Base-by-base conservation (phyloP, 2,113 vertebrate genomes). In the Ammodytes dubius region DNA sequence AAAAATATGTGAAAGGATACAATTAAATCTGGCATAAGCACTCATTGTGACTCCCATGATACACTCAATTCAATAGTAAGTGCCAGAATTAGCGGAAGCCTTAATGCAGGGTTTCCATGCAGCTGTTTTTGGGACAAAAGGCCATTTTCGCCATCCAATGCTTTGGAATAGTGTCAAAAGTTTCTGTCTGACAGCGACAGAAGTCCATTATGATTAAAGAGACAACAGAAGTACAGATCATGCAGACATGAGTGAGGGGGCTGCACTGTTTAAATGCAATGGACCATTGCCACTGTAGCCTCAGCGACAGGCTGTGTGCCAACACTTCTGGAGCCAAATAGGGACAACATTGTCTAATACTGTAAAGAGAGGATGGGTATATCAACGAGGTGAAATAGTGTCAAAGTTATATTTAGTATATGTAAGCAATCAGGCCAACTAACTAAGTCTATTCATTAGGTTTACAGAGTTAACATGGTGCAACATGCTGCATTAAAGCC, bases 211-310 rank as follows among this genome's bases (percentile, higher is more conserved):
- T 37, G 61, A 68, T n/a, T 8, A 53, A 52, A 70, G 46, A 68
- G 47, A 66, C 59, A 74, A 52, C 9, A 47, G 53, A 35, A 42
- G 17, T 27, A 77, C 50, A 71, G 50, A 70, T 68, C n/a, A 19
- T 17, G 69, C 67, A 66, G 56, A 37, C 45, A 63, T 54, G 27
- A 27, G 27, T 27, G 27, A 76, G 7, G 40, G 77, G 66, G 46
- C 77, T 59, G 65, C 70, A 60, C 87, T 17, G 45, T 85, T 45
- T 45, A 42, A 70, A 64, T 58, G 19, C 11, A 19, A 70, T 57
- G 79, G 81, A 74, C 53, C 60, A 54, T 52, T 12, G 69, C 73
- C 81, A 84, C 49, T 64, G 9, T 15, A 58, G 53, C 6, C 60
- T 81, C 54, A 52, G 45, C 11, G 54, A 61, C 61, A 63, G 57